Conservation (phyloP, 2,113 vertebrate species). For the Toxotes jaculatrix region DNA sequence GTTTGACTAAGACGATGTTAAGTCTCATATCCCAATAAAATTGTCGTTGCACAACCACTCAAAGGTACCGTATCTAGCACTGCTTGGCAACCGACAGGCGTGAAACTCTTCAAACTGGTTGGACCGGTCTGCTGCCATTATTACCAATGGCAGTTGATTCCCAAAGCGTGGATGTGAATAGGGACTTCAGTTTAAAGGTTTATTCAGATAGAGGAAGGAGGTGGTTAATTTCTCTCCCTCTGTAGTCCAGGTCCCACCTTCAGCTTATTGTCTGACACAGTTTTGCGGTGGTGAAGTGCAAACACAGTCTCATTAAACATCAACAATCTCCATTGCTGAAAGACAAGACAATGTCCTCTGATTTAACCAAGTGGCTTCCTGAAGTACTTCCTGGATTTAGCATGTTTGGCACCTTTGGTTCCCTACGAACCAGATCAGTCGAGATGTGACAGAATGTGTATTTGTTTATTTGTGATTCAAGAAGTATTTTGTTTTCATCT, state of each 20-base stretch:
- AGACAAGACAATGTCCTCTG: background rate
- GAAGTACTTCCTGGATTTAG: background rate
- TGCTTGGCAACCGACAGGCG: background rate
- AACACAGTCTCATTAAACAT: background rate
- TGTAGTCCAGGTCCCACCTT: background rate
- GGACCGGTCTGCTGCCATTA: constrained; percentile 6
- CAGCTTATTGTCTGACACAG: background rate
- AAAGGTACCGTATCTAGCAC: background rate
- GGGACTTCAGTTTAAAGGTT: background rate
- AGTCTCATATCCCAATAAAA: background rate
- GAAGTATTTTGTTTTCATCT: background rate
- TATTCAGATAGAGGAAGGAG: constrained; percentile 1
- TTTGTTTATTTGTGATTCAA: background rate
- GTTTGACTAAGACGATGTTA: background rate
- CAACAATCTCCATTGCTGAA: background rate
- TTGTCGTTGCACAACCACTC: background rate
- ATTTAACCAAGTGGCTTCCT: background rate
- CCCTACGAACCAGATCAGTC: background rate
- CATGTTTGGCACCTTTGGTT: background rate
- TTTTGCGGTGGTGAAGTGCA: background rate
- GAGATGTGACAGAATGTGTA: background rate
- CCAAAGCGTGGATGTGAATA: background rate
- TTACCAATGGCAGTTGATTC: constrained; percentile 2
- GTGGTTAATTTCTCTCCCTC: background rate
- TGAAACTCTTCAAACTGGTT: constrained; percentile 52